phyloP scores from a whole-genome alignment of 2,797 vertebrate genomes.

The Cephalopachus bancanus region DNA sequence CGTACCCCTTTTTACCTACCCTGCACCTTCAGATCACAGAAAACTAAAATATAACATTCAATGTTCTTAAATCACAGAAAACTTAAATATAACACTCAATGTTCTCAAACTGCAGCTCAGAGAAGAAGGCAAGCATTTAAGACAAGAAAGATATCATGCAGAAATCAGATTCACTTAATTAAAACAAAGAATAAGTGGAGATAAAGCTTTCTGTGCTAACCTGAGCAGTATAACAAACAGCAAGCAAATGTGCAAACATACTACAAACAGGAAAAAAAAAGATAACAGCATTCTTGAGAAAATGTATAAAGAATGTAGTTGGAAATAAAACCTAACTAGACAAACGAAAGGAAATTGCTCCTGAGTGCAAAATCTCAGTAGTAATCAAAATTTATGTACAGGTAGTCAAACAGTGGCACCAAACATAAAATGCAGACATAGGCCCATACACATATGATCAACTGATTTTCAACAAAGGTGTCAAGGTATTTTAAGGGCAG shows the following conservation, averaged over 20 bases:
- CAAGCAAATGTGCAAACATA: neutral
- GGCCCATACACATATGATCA: neutral
- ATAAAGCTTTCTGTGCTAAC: neutral
- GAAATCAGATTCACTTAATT: conserved; percentile 32
- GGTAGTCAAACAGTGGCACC: neutral
- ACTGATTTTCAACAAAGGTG: conserved; percentile 8
- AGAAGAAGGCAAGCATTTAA: neutral
- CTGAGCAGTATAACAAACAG: neutral
- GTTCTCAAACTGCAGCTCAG: conserved; percentile 32
- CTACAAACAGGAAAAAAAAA: neutral
- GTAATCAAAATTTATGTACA: conserved; percentile 32
- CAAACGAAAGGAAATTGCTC: conserved; percentile 35
- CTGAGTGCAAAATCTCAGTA: neutral
- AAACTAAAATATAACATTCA: neutral
- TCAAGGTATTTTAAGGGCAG: neutral
- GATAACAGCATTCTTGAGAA: neutral
- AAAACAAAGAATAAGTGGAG: conserved; percentile 32
- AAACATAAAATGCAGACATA: conserved; percentile 39
- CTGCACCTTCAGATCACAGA: neutral
- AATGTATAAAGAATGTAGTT: neutral
- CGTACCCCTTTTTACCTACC: neutral
- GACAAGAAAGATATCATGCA: neutral
- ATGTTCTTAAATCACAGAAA: too few species aligned
- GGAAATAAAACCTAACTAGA: neutral
- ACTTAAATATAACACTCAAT: neutral